phyloP scores from a whole-genome alignment of 2,113 vertebrate species.

The Miniopterus natalensis region DNA sequence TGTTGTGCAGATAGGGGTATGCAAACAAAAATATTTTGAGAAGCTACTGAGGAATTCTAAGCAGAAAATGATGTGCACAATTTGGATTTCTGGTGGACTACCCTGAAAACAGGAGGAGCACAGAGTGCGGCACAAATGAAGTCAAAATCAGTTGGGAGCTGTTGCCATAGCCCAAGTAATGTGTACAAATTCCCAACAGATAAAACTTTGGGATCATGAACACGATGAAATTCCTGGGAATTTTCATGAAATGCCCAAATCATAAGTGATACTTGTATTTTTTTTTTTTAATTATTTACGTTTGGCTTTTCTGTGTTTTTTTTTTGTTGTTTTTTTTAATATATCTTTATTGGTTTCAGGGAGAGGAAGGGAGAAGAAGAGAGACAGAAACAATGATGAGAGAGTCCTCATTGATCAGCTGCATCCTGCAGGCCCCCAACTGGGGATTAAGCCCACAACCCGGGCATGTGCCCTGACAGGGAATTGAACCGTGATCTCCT shows the following conservation, averaged over 20 bases:
- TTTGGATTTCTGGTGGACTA: not conserved
- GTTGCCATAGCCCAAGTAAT: not conserved
- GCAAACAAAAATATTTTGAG: not conserved
- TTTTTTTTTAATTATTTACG: not conserved
- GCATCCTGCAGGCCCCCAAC: no score
- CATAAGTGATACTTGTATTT: not conserved
- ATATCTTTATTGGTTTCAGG: no score
- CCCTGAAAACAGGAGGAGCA: not conserved
- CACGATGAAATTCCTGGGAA: not conserved
- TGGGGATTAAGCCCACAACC: no score
- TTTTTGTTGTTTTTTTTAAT: no score
- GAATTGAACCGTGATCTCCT: no score
- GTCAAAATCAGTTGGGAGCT: not conserved
- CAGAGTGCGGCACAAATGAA: not conserved
- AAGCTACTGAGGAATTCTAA: not conserved
- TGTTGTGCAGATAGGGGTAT: not conserved
- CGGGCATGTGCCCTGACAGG: no score
- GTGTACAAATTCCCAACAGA: not conserved
- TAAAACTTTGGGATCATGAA: not conserved
- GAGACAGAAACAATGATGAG: no score
- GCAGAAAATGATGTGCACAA: not conserved
- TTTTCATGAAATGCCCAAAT: slow-evolving; percentile 10
- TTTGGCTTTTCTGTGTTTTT: no score
- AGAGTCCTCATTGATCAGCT: no score
- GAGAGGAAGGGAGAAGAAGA: no score